A percentile compares a stretch with the other conserved stretches of the same genome.
phyloP scores from a whole-genome alignment of 2,797 vertebrate species.

The Acrocephalus scirpaceus region DNA sequence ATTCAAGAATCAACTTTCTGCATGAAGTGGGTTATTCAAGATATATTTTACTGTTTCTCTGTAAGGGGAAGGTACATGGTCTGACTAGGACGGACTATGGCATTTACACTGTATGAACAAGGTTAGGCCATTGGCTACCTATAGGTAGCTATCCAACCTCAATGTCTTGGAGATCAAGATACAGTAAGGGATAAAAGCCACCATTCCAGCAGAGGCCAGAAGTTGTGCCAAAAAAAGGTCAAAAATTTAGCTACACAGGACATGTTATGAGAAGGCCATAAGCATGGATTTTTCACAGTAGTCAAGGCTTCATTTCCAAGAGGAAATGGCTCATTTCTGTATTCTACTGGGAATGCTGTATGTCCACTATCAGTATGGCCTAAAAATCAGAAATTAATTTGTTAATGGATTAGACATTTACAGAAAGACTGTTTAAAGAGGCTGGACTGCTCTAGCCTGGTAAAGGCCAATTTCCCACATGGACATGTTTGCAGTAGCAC shows the following conservation, averaged over 20 bases:
- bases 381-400: constrained; percentile 52
- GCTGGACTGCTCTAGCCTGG: neutral
- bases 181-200: neutral
- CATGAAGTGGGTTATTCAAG: neutral
- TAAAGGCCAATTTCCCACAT: constrained; percentile 33
- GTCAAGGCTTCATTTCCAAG: neutral
- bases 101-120: neutral
- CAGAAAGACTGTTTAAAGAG: constrained; percentile 35
- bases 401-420: constrained; percentile 35
- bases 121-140: neutral
- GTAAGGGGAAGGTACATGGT: neutral
- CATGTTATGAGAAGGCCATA: neutral
- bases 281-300: neutral
- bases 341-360: neutral
- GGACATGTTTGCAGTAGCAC: neutral
- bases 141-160: neutral
- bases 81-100: neutral
- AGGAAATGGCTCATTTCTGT: neutral
- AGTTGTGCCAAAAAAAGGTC: neutral
- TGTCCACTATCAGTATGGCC: neutral
- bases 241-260: neutral
- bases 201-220: neutral
- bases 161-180: neutral
- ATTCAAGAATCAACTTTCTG: neutral
- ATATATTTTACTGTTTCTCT: neutral